Conservation (phyloP, 2,113 vertebrate species). For the Vombatus ursinus region DNA sequence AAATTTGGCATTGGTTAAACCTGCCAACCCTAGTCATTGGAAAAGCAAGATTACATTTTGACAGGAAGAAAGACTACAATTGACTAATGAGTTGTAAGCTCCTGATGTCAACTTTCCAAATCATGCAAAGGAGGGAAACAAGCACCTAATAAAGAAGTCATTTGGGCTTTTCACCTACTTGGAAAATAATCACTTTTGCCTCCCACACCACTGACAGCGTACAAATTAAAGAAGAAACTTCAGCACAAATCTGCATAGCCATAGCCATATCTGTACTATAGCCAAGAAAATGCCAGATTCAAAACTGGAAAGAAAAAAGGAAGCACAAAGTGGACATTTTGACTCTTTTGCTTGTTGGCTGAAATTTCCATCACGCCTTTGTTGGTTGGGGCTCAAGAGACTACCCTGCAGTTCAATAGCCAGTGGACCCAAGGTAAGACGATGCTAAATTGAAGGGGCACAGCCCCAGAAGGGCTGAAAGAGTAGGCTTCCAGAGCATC, state of each 20-base stretch:
- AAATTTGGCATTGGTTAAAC: not conserved
- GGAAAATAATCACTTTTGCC: constrained; percentile 49
- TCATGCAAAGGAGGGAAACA: constrained; percentile 49
- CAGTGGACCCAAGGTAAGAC: not conserved
- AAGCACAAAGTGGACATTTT: constrained; percentile 42
- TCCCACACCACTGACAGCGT: constrained; percentile 63
- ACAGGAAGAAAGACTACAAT: constrained; percentile 30
- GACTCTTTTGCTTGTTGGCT: constrained; percentile 5
- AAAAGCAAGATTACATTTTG: constrained; percentile 16
- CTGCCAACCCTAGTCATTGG: not conserved
- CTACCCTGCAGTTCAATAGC: not conserved
- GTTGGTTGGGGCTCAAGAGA: not conserved
- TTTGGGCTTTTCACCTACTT: constrained; percentile 51
- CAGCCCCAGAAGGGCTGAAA: not conserved
- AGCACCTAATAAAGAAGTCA: constrained; percentile 61
- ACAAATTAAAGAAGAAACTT: constrained; percentile 47
- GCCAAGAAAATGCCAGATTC: constrained; percentile 43
- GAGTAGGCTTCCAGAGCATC: not conserved
- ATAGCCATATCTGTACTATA: not conserved
- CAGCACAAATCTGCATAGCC: not conserved
- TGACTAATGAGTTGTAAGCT: constrained; percentile 20
- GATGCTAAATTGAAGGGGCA: not conserved
- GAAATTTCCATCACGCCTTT: constrained; percentile 23
- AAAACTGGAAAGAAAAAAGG: constrained; percentile 40
- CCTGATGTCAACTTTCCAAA: constrained; percentile 53